Conservation (phyloP, 2,888 invertebrate genomes). For the Zygogramma bicolorata region DNA sequence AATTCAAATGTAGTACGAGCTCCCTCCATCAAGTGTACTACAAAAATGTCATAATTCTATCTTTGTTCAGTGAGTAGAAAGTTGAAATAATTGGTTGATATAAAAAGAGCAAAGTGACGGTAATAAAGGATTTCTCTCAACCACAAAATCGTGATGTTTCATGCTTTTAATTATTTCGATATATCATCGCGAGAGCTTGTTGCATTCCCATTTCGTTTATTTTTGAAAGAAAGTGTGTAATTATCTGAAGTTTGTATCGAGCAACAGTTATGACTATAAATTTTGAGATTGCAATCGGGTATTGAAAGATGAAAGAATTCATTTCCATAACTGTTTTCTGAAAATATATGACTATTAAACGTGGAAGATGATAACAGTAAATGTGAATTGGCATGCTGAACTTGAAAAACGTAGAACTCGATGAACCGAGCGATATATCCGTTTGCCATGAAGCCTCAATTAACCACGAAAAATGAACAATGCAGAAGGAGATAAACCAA, state of each 20-base stretch:
- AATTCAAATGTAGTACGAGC: constrained; percentile 59
- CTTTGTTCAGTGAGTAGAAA: constrained; percentile 44
- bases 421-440: background rate
- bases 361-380: too few species aligned
- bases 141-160: constrained; percentile 42
- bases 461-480: too few species aligned
- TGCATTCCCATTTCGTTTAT: constrained; percentile 5
- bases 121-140: constrained; percentile 36
- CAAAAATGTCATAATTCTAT: constrained; percentile 49
- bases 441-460: background rate
- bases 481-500: too few species aligned
- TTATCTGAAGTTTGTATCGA: background rate
- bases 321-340: background rate
- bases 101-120: constrained; percentile 28
- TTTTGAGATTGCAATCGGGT: background rate
- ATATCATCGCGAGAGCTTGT: constrained; percentile 8
- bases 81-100: constrained; percentile 33
- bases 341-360: background rate
- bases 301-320: background rate
- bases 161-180: constrained; percentile 27
- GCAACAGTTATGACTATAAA: background rate
- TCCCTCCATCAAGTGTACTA: constrained; percentile 50
- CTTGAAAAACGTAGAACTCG: background rate
- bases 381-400: background rate
- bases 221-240: background rate